Evolutionary conservation across 92 coral and sea anemone species (phyloP).

Genomic region (Parazoanthus swiftii): DNA sequence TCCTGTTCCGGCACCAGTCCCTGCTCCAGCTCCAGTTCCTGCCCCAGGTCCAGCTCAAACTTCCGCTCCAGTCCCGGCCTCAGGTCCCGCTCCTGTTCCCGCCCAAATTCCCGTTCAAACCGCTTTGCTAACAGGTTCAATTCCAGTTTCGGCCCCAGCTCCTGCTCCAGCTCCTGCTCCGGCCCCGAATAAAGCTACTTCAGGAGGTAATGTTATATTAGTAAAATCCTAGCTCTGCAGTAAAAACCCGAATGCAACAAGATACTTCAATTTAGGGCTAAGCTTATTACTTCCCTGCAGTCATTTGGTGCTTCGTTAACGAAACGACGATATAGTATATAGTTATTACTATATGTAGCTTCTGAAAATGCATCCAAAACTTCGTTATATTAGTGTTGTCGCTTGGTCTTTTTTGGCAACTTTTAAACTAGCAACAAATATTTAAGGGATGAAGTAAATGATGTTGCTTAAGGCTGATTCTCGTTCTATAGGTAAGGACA

Average conservation of each 20-base stretch:
- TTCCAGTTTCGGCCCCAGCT: background rate
- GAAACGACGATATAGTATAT: too few relatives aligned
- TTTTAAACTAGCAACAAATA: too few relatives aligned
- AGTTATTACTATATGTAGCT: too few relatives aligned
- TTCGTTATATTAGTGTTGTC: too few relatives aligned
- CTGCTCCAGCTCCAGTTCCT: background rate
- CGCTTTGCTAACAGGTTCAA: background rate
- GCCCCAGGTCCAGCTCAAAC: background rate
- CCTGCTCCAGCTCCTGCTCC: conserved; percentile 17
- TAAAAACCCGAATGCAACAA: background rate
- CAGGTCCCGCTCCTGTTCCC: background rate
- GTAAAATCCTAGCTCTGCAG: background rate
- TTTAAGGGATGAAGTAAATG: too few relatives aligned
- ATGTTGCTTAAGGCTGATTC: too few relatives aligned
- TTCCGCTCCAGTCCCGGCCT: background rate
- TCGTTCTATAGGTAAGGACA: too few relatives aligned
- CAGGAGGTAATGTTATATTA: background rate
- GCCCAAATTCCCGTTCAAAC: background rate
- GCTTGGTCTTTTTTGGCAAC: too few relatives aligned
- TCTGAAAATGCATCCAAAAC: too few relatives aligned
- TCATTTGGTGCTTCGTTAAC: background rate
- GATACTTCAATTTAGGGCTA: background rate
- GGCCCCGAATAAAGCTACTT: background rate
- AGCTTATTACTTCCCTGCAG: background rate
- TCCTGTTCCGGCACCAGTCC: background rate